Evolutionary conservation across 2,888 invertebrate species (phyloP).

Genomic region (Leptarthrus brevirostris): DNA sequence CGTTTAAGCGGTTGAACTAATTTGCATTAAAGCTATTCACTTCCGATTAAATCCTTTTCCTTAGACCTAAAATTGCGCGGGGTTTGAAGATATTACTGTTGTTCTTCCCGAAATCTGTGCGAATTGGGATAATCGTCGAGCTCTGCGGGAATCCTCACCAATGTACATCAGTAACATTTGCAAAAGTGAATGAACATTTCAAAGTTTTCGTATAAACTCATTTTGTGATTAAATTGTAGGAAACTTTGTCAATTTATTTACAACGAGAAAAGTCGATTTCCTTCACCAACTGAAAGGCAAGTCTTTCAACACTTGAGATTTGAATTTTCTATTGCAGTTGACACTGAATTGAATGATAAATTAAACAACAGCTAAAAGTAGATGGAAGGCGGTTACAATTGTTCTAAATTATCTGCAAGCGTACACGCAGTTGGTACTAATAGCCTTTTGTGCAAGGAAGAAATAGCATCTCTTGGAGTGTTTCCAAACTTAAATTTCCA

Average conservation of each 20-base stretch:
- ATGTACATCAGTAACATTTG: slow-evolving; percentile 23
- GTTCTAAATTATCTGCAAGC: too few relatives aligned
- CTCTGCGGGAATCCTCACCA: not conserved
- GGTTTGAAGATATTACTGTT: not conserved
- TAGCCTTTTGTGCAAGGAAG: too few relatives aligned
- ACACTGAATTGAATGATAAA: too few relatives aligned
- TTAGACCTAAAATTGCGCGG: not conserved
- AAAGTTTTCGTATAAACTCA: slow-evolving; percentile 38
- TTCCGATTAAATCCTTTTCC: slow-evolving; percentile 4
- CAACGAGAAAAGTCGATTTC: slow-evolving; percentile 15
- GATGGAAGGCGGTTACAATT: too few relatives aligned
- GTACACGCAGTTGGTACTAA: too few relatives aligned
- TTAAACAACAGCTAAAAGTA: too few relatives aligned
- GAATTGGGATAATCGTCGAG: not conserved
- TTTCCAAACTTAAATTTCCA: too few relatives aligned
- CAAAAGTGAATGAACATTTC: not conserved
- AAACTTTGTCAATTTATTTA: slow-evolving; percentile 42
- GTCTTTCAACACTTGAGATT: too few relatives aligned
- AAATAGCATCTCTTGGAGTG: too few relatives aligned
- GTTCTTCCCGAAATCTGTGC: not conserved
- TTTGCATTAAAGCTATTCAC: slow-evolving; percentile 37
- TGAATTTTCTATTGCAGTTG: too few relatives aligned
- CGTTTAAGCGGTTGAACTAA: slow-evolving; percentile 30
- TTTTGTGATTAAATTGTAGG: slow-evolving; percentile 37
- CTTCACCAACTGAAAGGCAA: not conserved